A percentile compares a stretch with the other conserved stretches of the same genome.
These are phyloP conservation scores for Drosophila parvula DNA, from an alignment of 1,140 invertebrate species.

Conservation along the genomic window DNA sequence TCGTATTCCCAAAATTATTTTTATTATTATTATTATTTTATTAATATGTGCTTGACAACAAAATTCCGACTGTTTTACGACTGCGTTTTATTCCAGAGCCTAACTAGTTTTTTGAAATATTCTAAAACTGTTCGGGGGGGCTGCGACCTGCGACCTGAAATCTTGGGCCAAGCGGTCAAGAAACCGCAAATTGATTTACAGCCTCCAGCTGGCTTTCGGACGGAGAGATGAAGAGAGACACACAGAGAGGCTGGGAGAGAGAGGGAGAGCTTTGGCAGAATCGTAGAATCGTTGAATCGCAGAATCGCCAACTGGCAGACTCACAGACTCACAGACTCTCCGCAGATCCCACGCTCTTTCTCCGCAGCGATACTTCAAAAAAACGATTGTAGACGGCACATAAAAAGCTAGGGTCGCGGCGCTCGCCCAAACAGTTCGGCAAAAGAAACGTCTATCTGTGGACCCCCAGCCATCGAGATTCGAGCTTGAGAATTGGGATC, in stretches of 20 bases:
- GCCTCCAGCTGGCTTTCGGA: conserved; percentile 6
- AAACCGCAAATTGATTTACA: conserved; percentile 58
- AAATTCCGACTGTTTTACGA: neutral
- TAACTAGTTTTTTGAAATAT: conserved; percentile 8
- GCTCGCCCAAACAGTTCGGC: conserved; percentile 78
- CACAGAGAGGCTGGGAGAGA: neutral
- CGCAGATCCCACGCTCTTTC: conserved; percentile 8
- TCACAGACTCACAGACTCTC: conserved; percentile 3
- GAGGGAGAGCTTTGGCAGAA: conserved; percentile 16
- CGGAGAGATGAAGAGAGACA: neutral
- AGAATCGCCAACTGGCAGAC: neutral
- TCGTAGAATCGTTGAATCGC: neutral
- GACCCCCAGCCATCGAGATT: conserved; percentile 57
- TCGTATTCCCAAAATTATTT: neutral
- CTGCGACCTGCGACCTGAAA: conserved; percentile 28
- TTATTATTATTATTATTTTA: too few relatives aligned
- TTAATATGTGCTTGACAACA: neutral
- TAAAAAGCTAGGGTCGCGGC: conserved; percentile 77
- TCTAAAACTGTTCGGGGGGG: neutral
- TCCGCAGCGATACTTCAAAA: conserved; percentile 31
- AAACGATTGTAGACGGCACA: conserved; percentile 68
- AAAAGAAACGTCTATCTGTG: conserved; percentile 76
- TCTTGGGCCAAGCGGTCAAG: conserved; percentile 51
- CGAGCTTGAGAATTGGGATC: conserved; percentile 10
- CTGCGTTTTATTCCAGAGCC: neutral